Conservation (phyloP, 2,888 invertebrate species). For the Timema podura region DNA sequence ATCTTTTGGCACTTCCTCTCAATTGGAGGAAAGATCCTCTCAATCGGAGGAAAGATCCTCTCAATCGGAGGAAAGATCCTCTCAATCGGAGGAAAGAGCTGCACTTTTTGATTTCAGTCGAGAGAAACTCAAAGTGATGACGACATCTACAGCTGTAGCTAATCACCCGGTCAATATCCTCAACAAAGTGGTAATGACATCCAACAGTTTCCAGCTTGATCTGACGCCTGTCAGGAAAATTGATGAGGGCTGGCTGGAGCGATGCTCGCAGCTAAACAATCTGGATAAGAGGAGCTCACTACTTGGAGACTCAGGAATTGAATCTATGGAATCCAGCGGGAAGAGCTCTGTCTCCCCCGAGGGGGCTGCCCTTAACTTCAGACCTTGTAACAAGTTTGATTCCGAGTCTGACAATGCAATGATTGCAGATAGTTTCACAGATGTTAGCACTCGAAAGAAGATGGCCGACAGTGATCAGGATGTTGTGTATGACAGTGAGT, state of each 20-base stretch:
- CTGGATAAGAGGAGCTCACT: conserved; percentile 3
- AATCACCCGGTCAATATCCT: conserved; percentile 25
- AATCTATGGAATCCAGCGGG: conserved; percentile 38
- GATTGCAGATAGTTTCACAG: conserved; percentile 29
- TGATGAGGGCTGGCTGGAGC: conserved; percentile 57
- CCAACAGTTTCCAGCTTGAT: not conserved
- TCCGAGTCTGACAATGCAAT: conserved; percentile 1
- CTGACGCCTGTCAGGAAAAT: conserved; percentile 40
- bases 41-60: too few relatives aligned
- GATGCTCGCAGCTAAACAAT: conserved; percentile 42
- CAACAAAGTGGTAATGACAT: conserved; percentile 19
- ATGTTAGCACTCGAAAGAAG: conserved; percentile 33
- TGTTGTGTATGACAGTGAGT: conserved; percentile 63
- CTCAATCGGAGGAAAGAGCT: not conserved
- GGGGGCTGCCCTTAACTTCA: not conserved
- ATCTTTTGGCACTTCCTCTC: not conserved
- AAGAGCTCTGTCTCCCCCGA: conserved; percentile 2
- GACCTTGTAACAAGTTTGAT: conserved; percentile 11
- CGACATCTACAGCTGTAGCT: conserved; percentile 12
- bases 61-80: too few relatives aligned
- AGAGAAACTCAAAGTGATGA: conserved; percentile 20
- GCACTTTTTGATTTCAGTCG: conserved; percentile 8
- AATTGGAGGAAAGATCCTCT: too few relatives aligned
- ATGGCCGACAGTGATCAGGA: conserved; percentile 62
- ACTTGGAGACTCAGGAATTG: conserved; percentile 41